Evolutionary conservation across 2,888 invertebrate species (phyloP).

Genomic region (Thymelicus sylvestris): DNA sequence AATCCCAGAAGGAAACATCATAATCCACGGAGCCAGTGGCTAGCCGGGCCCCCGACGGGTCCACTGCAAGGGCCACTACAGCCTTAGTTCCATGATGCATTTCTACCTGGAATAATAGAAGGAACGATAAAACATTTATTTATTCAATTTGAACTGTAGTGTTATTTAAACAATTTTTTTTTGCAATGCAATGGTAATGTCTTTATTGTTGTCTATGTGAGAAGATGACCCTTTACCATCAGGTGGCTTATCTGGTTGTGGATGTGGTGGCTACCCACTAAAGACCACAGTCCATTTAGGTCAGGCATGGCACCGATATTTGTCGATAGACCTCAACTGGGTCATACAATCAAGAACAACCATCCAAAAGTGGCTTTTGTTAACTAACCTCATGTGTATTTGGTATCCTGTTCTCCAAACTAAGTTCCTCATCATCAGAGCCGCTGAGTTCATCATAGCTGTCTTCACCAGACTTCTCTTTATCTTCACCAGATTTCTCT

Average conservation of each 20-base stretch:
- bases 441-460: slow-evolving; percentile 79
- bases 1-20: slow-evolving; percentile 99
- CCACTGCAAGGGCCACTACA: slow-evolving; percentile 94
- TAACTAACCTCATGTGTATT: slow-evolving; percentile 88
- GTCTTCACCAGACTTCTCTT: slow-evolving; percentile 52
- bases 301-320: no score
- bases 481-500: slow-evolving; percentile 42
- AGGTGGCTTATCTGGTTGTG: no score
- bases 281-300: no score
- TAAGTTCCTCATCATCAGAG: slow-evolving; percentile 75
- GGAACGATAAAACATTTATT: no score
- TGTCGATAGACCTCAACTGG: no score
- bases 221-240: no score
- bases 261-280: no score
- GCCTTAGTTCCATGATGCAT: slow-evolving; percentile 96
- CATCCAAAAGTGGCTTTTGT: no score
- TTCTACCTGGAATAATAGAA: slow-evolving; percentile 66
- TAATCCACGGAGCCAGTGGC: slow-evolving; percentile 98
- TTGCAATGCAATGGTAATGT: no score
- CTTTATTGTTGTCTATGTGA: no score
- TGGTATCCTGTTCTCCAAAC: slow-evolving; percentile 87
- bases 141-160: background rate
- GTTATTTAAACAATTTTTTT: no score
- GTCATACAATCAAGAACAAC: no score
- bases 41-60: slow-evolving; percentile 96